Conservation (phyloP, 53 echinoderm and acorn worm genomes). For the Luidia sarsii region DNA sequence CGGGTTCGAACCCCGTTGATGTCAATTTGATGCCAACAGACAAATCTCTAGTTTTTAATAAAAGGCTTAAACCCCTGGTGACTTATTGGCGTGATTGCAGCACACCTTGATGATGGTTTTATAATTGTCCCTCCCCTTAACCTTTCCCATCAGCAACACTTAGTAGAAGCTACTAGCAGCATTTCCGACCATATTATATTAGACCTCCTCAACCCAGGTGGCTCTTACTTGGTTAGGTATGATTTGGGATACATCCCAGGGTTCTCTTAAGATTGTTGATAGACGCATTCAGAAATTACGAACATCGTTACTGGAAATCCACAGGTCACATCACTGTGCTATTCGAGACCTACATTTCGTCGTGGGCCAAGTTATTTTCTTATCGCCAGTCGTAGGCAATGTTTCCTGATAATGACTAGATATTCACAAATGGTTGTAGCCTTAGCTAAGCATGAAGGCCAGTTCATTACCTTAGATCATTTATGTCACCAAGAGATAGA, state of each 20-base stretch:
- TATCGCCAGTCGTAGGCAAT: neutral
- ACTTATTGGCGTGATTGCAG: conserved; percentile 16
- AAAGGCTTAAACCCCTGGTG: neutral
- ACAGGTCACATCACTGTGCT: neutral
- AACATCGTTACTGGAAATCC: neutral
- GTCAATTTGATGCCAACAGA: too few relatives aligned
- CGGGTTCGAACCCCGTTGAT: too few relatives aligned
- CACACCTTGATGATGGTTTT: conserved; percentile 1
- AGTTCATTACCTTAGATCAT: neutral
- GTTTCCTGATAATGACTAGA: conserved; percentile 4
- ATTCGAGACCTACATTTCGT: neutral
- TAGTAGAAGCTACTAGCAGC: neutral
- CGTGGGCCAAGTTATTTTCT: neutral
- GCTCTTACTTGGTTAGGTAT: conserved; percentile 9
- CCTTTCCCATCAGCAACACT: neutral
- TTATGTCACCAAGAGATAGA: neutral
- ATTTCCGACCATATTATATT: neutral
- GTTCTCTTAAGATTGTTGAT: neutral
- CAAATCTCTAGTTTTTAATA: conserved; percentile 10
- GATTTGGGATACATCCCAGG: neutral
- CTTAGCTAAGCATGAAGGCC: neutral
- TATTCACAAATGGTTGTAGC: neutral
- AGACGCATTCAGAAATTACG: neutral
- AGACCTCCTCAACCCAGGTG: neutral
- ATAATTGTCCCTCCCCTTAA: neutral